Conservation (phyloP, 2,797 vertebrate species). For the Neostethus bicornis region DNA sequence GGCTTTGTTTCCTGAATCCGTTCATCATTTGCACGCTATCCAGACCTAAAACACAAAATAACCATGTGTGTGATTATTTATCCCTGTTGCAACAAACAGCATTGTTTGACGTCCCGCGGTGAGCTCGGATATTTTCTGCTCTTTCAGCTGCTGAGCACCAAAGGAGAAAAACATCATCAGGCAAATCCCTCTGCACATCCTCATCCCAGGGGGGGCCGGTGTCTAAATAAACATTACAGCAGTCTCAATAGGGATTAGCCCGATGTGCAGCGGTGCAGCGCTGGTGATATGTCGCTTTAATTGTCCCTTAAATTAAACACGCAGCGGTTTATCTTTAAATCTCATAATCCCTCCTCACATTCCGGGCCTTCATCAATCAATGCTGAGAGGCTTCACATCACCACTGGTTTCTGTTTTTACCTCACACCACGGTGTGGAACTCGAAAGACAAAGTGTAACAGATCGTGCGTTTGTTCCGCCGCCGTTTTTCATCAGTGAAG, state of each 20-base stretch:
- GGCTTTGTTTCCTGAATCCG: not conserved
- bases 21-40: not conserved
- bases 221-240: constrained; percentile 65
- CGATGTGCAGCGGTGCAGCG: constrained; percentile 52
- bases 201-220: constrained; percentile 24
- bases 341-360: constrained; percentile 65
- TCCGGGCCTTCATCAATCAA: constrained; percentile 64
- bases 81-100: constrained; percentile 31
- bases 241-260: constrained; percentile 63
- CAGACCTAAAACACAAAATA: constrained; percentile 14
- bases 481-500: constrained; percentile 57
- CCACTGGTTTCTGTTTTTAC: constrained; percentile 9
- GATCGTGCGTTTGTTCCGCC: constrained; percentile 52
- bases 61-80: constrained; percentile 19
- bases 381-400: constrained; percentile 28
- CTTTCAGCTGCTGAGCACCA: constrained; percentile 30
- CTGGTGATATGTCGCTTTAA: constrained; percentile 57
- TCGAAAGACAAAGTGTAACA: constrained; percentile 45
- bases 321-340: constrained; percentile 64
- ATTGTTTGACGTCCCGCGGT: constrained; percentile 21
- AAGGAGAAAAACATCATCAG: constrained; percentile 33
- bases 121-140: constrained; percentile 43
- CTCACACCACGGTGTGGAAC: constrained; percentile 12
- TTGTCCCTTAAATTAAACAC: constrained; percentile 72
- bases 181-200: constrained; percentile 42